phyloP scores from a whole-genome alignment of 1,140 invertebrate species.

The Cherax destructor region DNA sequence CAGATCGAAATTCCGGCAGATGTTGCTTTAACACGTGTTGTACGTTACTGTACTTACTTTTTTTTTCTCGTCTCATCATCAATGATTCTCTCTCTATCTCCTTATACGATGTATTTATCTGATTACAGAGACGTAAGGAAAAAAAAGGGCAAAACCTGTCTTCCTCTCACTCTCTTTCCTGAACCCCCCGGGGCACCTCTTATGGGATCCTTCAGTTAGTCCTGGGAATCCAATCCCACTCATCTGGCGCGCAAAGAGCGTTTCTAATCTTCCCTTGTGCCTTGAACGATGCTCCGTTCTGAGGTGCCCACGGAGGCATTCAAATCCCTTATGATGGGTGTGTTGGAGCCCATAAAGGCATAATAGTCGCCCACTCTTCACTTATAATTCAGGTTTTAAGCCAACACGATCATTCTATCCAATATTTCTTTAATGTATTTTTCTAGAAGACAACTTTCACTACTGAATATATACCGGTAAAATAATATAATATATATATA shows the following conservation, averaged over 20 bases:
- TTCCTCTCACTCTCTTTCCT: not conserved
- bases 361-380: conserved; percentile 25
- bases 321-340: conserved; percentile 46
- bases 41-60: not conserved
- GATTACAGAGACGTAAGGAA: not conserved
- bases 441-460: too few relatives aligned
- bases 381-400: conserved; percentile 12
- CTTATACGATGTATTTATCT: conserved; percentile 8
- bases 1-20: not conserved
- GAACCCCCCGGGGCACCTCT: conserved; percentile 22
- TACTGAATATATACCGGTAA: too few relatives aligned
- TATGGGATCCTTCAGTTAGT: conserved; percentile 25
- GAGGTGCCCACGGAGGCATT: conserved; percentile 51
- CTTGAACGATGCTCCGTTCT: conserved; percentile 59
- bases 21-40: not conserved
- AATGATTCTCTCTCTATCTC: not conserved
- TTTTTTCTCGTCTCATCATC: too few relatives aligned
- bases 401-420: not conserved
- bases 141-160: not conserved
- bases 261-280: conserved; percentile 59
- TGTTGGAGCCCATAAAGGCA: conserved; percentile 48
- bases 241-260: conserved; percentile 61
- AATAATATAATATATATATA: too few relatives aligned
- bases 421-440: not conserved
- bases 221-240: conserved; percentile 31